phyloP scores from a whole-genome alignment of 2,113 vertebrate species.

The Corvus cornix region DNA sequence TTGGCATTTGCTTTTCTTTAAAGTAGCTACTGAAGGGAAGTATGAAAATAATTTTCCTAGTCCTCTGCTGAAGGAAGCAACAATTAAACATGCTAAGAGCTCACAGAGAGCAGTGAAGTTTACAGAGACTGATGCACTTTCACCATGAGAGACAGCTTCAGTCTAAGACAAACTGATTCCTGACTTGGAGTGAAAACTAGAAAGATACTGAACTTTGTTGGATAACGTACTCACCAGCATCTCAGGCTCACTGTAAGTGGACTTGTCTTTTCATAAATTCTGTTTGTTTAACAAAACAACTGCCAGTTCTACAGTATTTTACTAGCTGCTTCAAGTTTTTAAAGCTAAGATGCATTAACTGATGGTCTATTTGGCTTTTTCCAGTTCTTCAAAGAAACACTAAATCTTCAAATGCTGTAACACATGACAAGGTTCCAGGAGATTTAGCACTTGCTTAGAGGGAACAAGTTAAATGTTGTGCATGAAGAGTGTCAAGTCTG shows the following conservation, averaged over 20 bases:
- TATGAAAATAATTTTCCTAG: not conserved
- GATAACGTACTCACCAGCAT: rapidly evolving
- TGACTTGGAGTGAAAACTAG: not conserved
- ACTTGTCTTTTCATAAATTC: not conserved
- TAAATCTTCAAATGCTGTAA: not conserved
- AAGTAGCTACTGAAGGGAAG: not conserved
- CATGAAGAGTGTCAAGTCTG: not conserved
- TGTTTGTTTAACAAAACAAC: not conserved
- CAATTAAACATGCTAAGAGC: not conserved
- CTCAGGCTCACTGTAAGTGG: rapidly evolving
- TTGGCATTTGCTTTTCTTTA: not conserved
- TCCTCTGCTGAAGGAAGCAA: not conserved
- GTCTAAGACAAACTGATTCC: not conserved
- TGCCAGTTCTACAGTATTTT: not conserved
- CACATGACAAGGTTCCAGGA: not conserved
- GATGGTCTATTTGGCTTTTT: not conserved
- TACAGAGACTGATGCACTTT: not conserved
- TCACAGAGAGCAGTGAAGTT: not conserved
- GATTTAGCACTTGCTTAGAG: not conserved
- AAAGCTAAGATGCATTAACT: not conserved
- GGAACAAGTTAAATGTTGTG: not conserved
- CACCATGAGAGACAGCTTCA: not conserved
- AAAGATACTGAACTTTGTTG: not conserved
- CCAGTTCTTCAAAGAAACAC: not conserved
- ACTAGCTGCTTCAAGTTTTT: not conserved